Evolutionary conservation across 2,888 invertebrate genomes (phyloP).

Genomic region (Athalia circularis): DNA sequence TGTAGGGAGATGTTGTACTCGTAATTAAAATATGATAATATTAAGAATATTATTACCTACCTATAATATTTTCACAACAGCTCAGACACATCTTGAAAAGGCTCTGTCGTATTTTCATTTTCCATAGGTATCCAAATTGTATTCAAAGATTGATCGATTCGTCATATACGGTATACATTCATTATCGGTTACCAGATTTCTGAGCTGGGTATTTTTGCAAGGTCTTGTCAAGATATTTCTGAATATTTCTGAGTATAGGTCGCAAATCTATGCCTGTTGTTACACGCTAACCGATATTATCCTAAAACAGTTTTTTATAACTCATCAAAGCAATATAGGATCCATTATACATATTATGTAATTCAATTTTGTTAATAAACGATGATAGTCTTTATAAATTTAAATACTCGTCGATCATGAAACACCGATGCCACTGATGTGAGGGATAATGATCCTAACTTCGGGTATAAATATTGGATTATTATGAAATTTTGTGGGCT

Average conservation of each 20-base stretch:
- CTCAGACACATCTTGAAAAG: too few relatives aligned
- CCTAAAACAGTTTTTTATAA: conserved; percentile 36
- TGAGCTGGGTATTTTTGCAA: too few relatives aligned
- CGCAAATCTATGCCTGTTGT: too few relatives aligned
- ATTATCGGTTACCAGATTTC: background rate
- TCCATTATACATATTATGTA: conserved; percentile 39
- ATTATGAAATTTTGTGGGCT: too few relatives aligned
- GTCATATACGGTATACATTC: conserved; percentile 1
- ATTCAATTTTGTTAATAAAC: conserved; percentile 36
- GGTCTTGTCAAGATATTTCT: too few relatives aligned
- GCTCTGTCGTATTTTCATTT: background rate
- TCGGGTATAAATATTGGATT: too few relatives aligned
- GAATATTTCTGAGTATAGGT: too few relatives aligned
- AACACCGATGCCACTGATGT: background rate
- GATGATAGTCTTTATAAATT: conserved; percentile 37
- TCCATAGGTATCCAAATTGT: too few relatives aligned
- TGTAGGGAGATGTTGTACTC: conserved; percentile 28
- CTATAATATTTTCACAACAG: background rate
- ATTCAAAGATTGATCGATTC: background rate
- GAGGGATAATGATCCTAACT: background rate
- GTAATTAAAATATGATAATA: conserved; percentile 1
- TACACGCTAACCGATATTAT: conserved; percentile 8
- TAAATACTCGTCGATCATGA: conserved; percentile 1
- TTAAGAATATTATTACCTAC: conserved; percentile 1
- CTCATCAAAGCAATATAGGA: conserved; percentile 26